Evolutionary conservation across 2,888 invertebrate genomes (phyloP).

Genomic region (Tinea semifulvella): DNA sequence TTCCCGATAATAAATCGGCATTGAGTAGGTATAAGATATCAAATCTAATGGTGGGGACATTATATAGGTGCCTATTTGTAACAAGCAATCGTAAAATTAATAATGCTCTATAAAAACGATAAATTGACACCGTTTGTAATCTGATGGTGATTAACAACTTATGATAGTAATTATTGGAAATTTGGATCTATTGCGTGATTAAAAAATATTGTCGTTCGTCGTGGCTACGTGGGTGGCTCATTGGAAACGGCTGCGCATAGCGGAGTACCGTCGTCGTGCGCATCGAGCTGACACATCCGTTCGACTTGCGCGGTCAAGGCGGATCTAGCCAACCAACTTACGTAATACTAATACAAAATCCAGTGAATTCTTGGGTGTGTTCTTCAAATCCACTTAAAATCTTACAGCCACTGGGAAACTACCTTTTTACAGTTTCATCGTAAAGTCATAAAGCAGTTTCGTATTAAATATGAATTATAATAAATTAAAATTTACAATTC

Average conservation of each 20-base stretch:
- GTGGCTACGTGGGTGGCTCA: background rate
- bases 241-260: constrained; percentile 23
- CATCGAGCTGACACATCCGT: constrained; percentile 55
- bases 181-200: background rate
- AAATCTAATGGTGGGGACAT: no score
- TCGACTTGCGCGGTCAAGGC: constrained; percentile 63
- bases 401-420: background rate
- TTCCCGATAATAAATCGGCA: no score
- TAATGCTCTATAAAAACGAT: constrained; percentile 2
- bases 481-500: constrained; percentile 59
- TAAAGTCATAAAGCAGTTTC: background rate
- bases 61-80: no score
- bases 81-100: background rate
- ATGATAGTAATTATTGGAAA: constrained; percentile 8
- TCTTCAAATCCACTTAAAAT: constrained; percentile 31
- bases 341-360: constrained; percentile 56
- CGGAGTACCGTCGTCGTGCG: constrained; percentile 39
- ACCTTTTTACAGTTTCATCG: background rate
- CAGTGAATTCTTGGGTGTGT: constrained; percentile 57
- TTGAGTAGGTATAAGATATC: no score
- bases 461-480: constrained; percentile 29
- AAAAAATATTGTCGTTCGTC: background rate
- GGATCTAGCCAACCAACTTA: constrained; percentile 49
- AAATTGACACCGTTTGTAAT: constrained; percentile 1
- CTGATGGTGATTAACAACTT: background rate